Conservation (phyloP, 2,113 vertebrate genomes). For the Atherinomorus stipes region DNA sequence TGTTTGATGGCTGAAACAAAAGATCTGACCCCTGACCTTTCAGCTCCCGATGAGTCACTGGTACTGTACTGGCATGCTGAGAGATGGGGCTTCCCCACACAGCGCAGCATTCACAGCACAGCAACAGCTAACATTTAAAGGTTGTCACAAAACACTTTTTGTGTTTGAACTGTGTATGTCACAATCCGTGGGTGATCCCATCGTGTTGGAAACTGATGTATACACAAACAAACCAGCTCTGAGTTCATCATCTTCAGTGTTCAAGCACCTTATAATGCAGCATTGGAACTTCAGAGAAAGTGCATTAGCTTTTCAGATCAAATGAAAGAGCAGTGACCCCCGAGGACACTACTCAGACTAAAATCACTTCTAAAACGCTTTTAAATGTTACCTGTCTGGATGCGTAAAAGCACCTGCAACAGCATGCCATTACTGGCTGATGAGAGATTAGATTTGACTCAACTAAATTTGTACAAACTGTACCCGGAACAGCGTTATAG, state of each 20-base stretch:
- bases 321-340: conserved; percentile 6
- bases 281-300: not conserved
- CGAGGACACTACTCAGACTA: conserved; percentile 6
- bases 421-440: conserved; percentile 17
- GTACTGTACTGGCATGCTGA: conserved; percentile 12
- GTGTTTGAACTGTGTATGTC: conserved; percentile 27
- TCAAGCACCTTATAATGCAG: conserved; percentile 3
- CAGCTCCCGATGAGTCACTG: conserved; percentile 70
- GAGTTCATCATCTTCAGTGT: not conserved
- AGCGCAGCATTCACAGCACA: conserved; percentile 20
- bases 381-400: conserved; percentile 1
- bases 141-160: conserved; percentile 55
- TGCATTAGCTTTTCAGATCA: conserved; percentile 14
- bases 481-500: conserved; percentile 11
- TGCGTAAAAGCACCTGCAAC: not conserved
- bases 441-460: conserved; percentile 9
- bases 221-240: conserved; percentile 32
- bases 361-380: conserved; percentile 1
- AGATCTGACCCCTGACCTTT: conserved; percentile 77
- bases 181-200: conserved; percentile 26
- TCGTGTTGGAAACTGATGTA: conserved; percentile 10
- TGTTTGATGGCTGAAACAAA: conserved; percentile 78
- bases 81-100: conserved; percentile 64
- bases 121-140: conserved; percentile 71
- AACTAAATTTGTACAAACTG: conserved; percentile 7